These are phyloP conservation scores for Spodoptera litura DNA, from an alignment of 1,140 invertebrate species.

Conservation along the genomic window DNA sequence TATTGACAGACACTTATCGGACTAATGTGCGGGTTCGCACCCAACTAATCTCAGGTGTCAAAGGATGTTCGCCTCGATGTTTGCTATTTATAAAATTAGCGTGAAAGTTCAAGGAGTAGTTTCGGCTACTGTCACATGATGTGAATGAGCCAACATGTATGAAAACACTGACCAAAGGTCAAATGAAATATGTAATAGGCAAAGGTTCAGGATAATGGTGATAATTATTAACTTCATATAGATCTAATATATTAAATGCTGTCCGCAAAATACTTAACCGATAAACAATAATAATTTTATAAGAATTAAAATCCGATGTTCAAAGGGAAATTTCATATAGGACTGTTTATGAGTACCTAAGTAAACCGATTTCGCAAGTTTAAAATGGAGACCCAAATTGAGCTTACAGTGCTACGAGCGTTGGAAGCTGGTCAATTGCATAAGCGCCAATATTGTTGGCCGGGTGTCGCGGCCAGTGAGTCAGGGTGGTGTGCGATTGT, in stretches of 20 bases:
- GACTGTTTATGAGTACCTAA: conserved; percentile 2
- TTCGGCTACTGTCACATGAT: conserved; percentile 25
- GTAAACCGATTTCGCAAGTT: not conserved
- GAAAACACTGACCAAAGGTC: conserved; percentile 10
- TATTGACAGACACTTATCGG: conserved; percentile 12
- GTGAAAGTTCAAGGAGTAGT: conserved; percentile 34
- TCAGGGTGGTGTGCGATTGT: conserved; percentile 61
- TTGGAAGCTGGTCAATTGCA: conserved; percentile 72
- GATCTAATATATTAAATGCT: not conserved
- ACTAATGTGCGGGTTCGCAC: not conserved
- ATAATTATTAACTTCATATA: not conserved
- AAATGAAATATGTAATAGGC: not conserved
- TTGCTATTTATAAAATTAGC: conserved; percentile 22
- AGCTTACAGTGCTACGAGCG: conserved; percentile 47
- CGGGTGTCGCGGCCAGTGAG: conserved; percentile 61
- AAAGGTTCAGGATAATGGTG: conserved; percentile 3
- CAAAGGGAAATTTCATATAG: not conserved
- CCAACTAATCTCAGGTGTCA: conserved; percentile 6
- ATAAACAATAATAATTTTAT: not conserved
- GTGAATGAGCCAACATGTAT: conserved; percentile 16
- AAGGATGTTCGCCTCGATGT: not conserved
- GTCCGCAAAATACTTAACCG: not conserved
- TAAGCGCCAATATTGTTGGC: conserved; percentile 68
- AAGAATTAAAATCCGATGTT: not conserved
- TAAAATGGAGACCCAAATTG: conserved; percentile 15